Base-by-base conservation (phyloP, 2,113 vertebrate species). In the Elephantulus edwardii region DNA sequence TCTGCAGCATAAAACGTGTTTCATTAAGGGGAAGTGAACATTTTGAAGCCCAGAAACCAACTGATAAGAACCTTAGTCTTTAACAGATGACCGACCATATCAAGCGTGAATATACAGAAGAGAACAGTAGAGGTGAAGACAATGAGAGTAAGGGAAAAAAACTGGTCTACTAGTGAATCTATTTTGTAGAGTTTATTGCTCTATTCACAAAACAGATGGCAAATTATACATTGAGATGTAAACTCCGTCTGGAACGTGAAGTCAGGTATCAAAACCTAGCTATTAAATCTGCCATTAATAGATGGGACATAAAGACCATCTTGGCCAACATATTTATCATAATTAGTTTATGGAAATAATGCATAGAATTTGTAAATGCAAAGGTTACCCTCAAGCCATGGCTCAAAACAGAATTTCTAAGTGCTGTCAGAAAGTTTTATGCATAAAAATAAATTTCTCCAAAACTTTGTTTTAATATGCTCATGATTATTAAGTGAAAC, bases 1-100 rank as follows among this genome's bases (percentile, higher is more conserved):
- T 87, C 70, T 95, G 93, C 58, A 90, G 60, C 58, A 92, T 89
- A 93, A 89, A 95, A 81, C n/a, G 58, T 88, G 58, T 77, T 93
- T 91, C 66, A 91, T 90, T 91, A 70, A 91, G 87, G 28, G 17
- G 91, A 89, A 92, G 5, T 83, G 33, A 84, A 94, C 91, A 76
- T 48, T 35, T 92, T 77, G 79, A 93, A 38, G 81, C 7, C 40
- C 58, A 85, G 64, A 93, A 82, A 83, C 86, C 42, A 86, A 30
- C 58, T 66, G 42, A 90, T 68, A 78, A 90, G 70, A 90, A 72
- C 83, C 24, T 84, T 88, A 66, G 4, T 75, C 24, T 50, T 92
- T 86, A 88, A 79, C 38, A 79, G n/a, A 83, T 80, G 86, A 86
- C 0, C 8, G 86, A 86, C 0, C 8, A 60, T 87, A 72, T 68